These are phyloP conservation scores for Danio kyathit DNA, from an alignment of 2,797 vertebrate genomes.

Conservation along the genomic window DNA sequence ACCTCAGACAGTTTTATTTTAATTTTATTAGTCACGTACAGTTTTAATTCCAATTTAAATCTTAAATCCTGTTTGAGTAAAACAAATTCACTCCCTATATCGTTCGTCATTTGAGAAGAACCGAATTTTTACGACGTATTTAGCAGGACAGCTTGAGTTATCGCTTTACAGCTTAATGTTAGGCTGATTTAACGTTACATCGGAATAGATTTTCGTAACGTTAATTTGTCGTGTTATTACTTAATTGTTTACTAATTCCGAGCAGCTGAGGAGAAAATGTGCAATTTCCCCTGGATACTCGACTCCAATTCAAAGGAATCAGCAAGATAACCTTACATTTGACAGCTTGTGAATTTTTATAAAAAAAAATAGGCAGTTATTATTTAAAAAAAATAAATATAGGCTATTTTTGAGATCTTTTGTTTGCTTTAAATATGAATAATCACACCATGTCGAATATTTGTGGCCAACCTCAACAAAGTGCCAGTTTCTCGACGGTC, in stretches of 20 bases:
- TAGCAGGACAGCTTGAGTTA: neutral
- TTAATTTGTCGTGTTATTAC: too few species aligned
- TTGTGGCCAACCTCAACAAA: neutral
- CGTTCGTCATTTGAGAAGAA: neutral
- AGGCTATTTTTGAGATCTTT: neutral
- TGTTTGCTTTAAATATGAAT: neutral
- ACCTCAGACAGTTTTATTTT: neutral
- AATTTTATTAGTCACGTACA: neutral
- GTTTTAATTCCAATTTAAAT: neutral
- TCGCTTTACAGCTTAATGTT: neutral
- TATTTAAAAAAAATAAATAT: too few species aligned
- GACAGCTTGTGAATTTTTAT: too few species aligned
- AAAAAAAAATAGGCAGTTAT: too few species aligned
- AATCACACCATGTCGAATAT: neutral
- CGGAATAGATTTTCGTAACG: neutral
- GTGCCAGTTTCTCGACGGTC: constrained; percentile 65
- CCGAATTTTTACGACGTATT: neutral
- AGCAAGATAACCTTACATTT: too few species aligned
- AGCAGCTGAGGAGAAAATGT: neutral
- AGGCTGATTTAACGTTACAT: neutral
- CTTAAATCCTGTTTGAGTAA: neutral
- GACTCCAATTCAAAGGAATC: too few species aligned
- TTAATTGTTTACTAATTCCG: neutral
- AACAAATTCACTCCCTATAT: neutral
- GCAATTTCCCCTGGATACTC: neutral